Base-by-base conservation (phyloP, 2,797 vertebrate genomes). In the Gymnocypris eckloni region DNA sequence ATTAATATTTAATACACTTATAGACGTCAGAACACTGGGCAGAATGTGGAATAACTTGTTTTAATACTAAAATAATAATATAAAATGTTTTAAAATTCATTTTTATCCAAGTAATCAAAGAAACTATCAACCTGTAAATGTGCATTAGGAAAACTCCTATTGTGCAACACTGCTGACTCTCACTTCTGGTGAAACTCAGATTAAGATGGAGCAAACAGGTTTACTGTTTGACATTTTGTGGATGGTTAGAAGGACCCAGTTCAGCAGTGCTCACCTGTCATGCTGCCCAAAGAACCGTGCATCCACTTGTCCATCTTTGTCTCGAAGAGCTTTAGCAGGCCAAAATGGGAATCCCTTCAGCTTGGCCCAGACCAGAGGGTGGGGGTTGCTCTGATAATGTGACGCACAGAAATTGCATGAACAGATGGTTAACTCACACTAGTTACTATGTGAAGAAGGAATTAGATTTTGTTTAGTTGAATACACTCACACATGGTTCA, bases 301-400 rank as follows among this genome's bases (percentile, higher is more conserved):
- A 82, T 99, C 98, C 2, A 99, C 98, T 92, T 99, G 98, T 89
- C 98, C 98, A 0, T 99, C 98, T 94, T 99, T 99, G 92, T 99
- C 98, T 88, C 98, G 94, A 92, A 99, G 95, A 89, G 98, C 98
- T 97, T 99, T 99, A 86, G 98, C 98, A 85, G 98, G 98, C 98
- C 98, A 99, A 95, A 99, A 99, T 67, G 98, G 98, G 95, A 99
- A 99, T 73, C 98, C 98, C 95, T 99, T 99, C 91, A 99, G 96
- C 93, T 99, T 99, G 89, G 98, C 98, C 98, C 98, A 99, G 84
- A 99, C 97, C 88, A 99, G 95, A 88, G 98, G 97, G 91, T 99
- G 98, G 10, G 98, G 98, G 94, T 98, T 98, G 96, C 98, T 98
- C 98, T 99, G 94, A 59, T 11, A n/a, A 59, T 59, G 20, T n/a